Evolutionary conservation across 1,140 invertebrate species (phyloP), one percentile per base, ranked within the genome.

Genomic region (Drosophila micromelanica): DNA sequence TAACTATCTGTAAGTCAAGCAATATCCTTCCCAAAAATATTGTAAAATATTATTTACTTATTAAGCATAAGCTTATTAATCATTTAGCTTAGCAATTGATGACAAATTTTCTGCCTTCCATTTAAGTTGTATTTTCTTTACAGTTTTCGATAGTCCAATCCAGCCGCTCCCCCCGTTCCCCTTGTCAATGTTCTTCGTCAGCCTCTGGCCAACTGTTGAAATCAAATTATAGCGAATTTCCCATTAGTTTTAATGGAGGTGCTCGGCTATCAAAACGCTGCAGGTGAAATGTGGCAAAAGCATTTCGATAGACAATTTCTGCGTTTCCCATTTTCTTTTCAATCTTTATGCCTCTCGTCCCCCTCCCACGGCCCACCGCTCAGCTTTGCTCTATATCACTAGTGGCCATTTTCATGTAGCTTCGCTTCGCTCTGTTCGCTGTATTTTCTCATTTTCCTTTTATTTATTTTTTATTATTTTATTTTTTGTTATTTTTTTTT

Each of bases 241-340:
- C 86, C 80, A 90, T 90, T 90, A 90, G 86, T 90, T 90, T 81
- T 90, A 90, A 90, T 90, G 78, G 84, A 84, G 80, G 67, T 61
- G 71, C 62, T 46, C 45, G 62, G 76, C 69, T 64, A 76, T 87
- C 82, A 86, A 86, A 86, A 37, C 59, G 84, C 84, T 89, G 65
- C 80, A 89, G 84, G 84, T 89, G 70, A 89, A 80, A 84, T 80
- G 76, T 56, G 82, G 32, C 61, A 60, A 42, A 8, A 67, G 75
- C 76, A 73, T 71, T 87, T 84, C 79, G 84, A 89, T 89, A 80
- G 73, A 89, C 56, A 67, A 89, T 74, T 89, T 74, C 48, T 67
- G 60, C 61, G 65, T 59, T 71, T 59, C 38, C 48, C 67, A 57
- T 72, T 78, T 74, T 67, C 64, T 54, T 40, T 56, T 40, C 54